phyloP scores from a whole-genome alignment of 2,888 invertebrate species.

The Netelia virgata region DNA sequence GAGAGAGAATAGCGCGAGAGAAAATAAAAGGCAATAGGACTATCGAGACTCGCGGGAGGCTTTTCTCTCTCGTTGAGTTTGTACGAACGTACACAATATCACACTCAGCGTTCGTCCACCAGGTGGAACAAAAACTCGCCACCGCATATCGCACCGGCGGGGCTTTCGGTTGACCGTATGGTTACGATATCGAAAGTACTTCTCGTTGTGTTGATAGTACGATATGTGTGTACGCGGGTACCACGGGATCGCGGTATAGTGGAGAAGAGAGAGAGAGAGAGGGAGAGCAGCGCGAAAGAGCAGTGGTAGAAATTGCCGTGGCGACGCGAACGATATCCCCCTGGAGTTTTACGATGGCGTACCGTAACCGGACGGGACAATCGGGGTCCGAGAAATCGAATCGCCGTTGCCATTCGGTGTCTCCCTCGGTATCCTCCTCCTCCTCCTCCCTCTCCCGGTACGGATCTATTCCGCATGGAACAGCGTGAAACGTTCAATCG shows the following conservation, averaged over 20 bases:
- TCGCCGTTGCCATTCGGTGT: conserved; percentile 38
- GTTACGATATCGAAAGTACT: conserved; percentile 16
- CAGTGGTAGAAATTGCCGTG: conserved; percentile 27
- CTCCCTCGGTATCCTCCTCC: neutral
- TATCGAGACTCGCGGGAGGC: conserved; percentile 25
- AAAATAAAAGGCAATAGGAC: conserved; percentile 37
- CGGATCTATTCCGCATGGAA: conserved; percentile 55
- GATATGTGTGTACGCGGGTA: neutral
- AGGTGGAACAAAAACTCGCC: conserved; percentile 35
- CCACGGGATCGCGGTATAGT: conserved; percentile 9
- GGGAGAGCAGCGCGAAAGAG: conserved; percentile 13
- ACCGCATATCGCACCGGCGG: conserved; percentile 45
- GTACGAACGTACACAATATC: conserved; percentile 41
- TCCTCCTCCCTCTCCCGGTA: neutral
- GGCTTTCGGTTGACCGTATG: conserved; percentile 37
- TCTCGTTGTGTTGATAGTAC: neutral
- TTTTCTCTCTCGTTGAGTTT: conserved; percentile 29
- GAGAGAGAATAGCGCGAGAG: conserved; percentile 9
- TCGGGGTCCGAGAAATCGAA: conserved; percentile 65
- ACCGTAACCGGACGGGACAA: conserved; percentile 52
- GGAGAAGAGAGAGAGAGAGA: neutral
- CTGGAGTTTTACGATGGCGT: conserved; percentile 60
- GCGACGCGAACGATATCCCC: conserved; percentile 56
- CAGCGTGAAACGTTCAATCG: conserved; percentile 53
- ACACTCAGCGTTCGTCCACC: conserved; percentile 20